Base-by-base conservation (phyloP, 1,140 invertebrate genomes). In the Planococcus citri region DNA sequence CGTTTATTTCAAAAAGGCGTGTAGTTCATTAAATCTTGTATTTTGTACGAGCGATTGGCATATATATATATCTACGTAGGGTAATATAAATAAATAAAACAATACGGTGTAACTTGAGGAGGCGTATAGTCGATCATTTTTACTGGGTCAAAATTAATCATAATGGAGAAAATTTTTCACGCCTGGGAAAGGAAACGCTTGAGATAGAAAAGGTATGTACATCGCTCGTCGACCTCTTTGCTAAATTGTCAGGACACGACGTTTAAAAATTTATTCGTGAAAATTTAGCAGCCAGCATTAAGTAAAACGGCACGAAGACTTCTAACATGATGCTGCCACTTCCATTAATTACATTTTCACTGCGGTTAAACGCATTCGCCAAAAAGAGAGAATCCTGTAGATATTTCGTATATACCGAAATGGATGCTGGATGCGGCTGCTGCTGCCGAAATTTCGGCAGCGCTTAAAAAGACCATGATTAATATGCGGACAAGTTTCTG, bases 401-500 rank as follows among this genome's bases (percentile, higher is more conserved):
- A 33, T 33, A 12, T 33, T 33, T 33, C 29, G n/a, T n/a, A n/a
- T n/a, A n/a, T n/a, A n/a, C n/a, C n/a, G 29, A 33, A 33, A 33
- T 33, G 29, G 29, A 33, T 33, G 29, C 29, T 12, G 29, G 12
- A n/a, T n/a, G 33, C 33, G 33, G 33, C 33, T 37, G 33, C 14
- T 37, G 33, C n/a, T n/a, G 33, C 6, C 33, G 33, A 51, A 33
- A 6, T 33, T 33, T 33, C 29, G 29, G 41, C 41, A 20, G 41
- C 41, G 41, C n/a, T 51, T 51, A 51, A 51, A 51, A 51, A 51
- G 41, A 51, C 41, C 41, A 20, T 51, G 41, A 51, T 51, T 51
- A 51, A 51, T 51, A 51, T 51, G 41, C 41, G 41, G 41, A 51
- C 41, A 51, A 51, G 41, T 51, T 51, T 51, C n/a, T 51, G 41